Percentiles rank a stretch among this genome's conserved stretches.
Evolutionary conservation across 1,140 invertebrate genomes (phyloP).

Genomic region (Halesus radiatus): DNA sequence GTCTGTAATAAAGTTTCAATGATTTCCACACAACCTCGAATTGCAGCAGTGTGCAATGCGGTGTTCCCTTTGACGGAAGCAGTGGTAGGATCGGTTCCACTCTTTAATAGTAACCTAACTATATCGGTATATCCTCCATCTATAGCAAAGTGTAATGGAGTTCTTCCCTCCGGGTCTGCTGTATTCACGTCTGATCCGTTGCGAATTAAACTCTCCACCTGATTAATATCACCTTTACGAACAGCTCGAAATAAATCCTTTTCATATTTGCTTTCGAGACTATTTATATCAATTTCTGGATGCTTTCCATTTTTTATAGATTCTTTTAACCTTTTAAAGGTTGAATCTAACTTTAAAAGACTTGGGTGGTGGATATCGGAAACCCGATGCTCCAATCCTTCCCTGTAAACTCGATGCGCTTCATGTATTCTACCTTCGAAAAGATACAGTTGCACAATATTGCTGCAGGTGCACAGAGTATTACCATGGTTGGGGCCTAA

Average conservation of each 20-base stretch:
- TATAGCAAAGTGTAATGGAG: background rate
- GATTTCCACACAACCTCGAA: background rate
- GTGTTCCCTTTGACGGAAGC: slow-evolving; percentile 11
- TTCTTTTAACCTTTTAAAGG: background rate
- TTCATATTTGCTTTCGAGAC: background rate
- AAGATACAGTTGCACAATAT: background rate
- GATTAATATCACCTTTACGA: background rate
- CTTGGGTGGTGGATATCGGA: background rate
- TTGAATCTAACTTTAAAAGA: background rate
- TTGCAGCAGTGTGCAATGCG: background rate
- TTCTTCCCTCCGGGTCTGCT: background rate
- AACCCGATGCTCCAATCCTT: background rate
- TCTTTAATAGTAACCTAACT: background rate
- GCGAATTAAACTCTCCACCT: background rate
- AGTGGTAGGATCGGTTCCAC: background rate
- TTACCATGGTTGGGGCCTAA: background rate
- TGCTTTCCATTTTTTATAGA: background rate
- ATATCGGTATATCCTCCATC: background rate
- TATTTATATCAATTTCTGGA: background rate
- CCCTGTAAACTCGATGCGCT: background rate
- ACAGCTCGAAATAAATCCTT: background rate
- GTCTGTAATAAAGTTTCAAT: background rate
- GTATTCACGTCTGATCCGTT: slow-evolving; percentile 14
- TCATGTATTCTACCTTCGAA: background rate
- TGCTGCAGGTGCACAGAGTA: background rate